These are phyloP conservation scores for Sceliomorpha sp. DNA, from an alignment of 2,888 invertebrate genomes.

Conservation along the genomic window DNA sequence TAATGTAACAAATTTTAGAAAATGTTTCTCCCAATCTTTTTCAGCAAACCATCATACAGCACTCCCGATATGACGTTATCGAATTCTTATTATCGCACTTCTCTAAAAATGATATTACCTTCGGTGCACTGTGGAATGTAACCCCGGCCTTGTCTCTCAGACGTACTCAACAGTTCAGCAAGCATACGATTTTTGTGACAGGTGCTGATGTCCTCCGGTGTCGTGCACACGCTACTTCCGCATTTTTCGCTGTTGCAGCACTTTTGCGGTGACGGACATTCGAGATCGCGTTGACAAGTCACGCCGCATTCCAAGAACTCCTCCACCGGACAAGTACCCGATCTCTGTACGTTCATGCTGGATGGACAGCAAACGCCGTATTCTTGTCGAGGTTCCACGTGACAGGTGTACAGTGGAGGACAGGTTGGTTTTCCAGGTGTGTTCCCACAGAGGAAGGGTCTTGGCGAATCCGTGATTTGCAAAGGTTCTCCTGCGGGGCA, in stretches of 20 bases:
- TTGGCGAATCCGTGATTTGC: conserved; percentile 83
- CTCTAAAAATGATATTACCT: too few relatives aligned
- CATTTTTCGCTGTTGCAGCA: conserved; percentile 89
- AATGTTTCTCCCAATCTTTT: too few relatives aligned
- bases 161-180: conserved; percentile 88
- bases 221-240: conserved; percentile 85
- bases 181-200: conserved; percentile 90
- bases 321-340: conserved; percentile 87
- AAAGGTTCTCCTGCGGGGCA: conserved; percentile 85
- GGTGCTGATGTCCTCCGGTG: conserved; percentile 85
- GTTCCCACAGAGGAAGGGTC: conserved; percentile 91
- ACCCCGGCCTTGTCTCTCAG: conserved; percentile 90
- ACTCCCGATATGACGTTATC: too few relatives aligned
- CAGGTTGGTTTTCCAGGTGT: conserved; percentile 91
- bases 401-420: conserved; percentile 90
- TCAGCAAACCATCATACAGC: too few relatives aligned
- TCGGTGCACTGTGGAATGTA: conserved; percentile 90
- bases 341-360: conserved; percentile 87
- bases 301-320: conserved; percentile 83
- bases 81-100: too few relatives aligned
- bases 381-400: conserved; percentile 90
- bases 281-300: conserved; percentile 88
- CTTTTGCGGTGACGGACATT: conserved; percentile 90
- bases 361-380: conserved; percentile 94
- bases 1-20: too few relatives aligned